Evolutionary conservation across 2,888 invertebrate species (phyloP), one percentile per base, ranked within the genome.

Genomic region (Galerucella nymphaeae): DNA sequence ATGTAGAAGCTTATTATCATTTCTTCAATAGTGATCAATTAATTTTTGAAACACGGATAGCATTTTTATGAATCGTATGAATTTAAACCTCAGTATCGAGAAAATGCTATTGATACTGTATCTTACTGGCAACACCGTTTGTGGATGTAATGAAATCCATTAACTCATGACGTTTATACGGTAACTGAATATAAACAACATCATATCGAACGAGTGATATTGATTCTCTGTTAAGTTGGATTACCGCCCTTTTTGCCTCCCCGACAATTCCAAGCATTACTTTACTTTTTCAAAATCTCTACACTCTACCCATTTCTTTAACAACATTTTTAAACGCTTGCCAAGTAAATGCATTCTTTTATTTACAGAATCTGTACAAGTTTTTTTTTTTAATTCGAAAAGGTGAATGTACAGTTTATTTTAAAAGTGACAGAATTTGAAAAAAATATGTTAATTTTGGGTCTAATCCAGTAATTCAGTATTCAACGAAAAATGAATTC

Each of bases 141-240:
- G 72, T 67, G 50, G 72, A 59, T 79, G 78, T 80, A 80, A 79
- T 79, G 80, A 81, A 79, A 79, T 77, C 76, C 38, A 59, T n/a
- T 59, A 38, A 30, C 76, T n/a, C 78, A 74, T 81, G 81, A 81
- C 79, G 80, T 80, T 78, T 78, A 72, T 79, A 82, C 82, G 81
- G 78, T 80, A 74, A 72, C 80, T 67, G 76, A 74, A 76, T 76
- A 74, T 76, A 74, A 79, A 79, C 77, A 82, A 79, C 81, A 76
- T 77, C 75, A 79, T 80, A 80, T 77, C 75, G 63, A 59, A 63
- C 48, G 70, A 55, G 67, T 58, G 45, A 72, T 72, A 72, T 72
- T 72, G 67, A 67, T 72, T 73, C 72, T 67, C 67, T 80, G 79
- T 79, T 77, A 74, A 71, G 76, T 76, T 77, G 71, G 75, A 75